Base-by-base conservation (phyloP, 2,888 invertebrate species). In the Drosophila quasianomalipes region DNA sequence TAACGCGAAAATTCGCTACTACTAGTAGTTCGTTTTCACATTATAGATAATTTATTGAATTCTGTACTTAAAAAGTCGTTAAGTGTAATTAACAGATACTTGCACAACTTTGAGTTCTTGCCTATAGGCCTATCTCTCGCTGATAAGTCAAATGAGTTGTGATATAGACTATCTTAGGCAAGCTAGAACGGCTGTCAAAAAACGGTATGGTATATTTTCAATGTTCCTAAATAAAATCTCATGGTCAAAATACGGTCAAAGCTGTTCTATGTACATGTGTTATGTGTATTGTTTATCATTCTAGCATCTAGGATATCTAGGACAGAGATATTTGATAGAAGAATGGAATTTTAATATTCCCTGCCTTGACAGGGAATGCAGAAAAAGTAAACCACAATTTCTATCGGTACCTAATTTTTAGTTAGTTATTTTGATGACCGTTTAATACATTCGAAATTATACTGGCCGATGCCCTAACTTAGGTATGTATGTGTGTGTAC, bases 31-130 rank as follows among this genome's bases (percentile, higher is more conserved):
- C 1, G 19, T 41, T n/a, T 41, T 52, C 22, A 14, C 4, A 31
- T 53, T 5, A 61, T n/a, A 51, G n/a, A 37, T 51, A 22, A 49
- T 22, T 37, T 41, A 33, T 16, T 14, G 26, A 52, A 53, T 37
- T 7, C 33, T 26, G 54, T 62, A 41, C 39, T 53, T 53, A 31
- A 41, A 53, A 53, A 53, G 41, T 53, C 62, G 26, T 62, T 53
- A 39, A 39, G 7, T 26, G 22, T 26, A 62, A 62, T 53, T 26
- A 26, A 62, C 39, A 31, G n/a, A 39, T 14, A 33, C n/a, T 33
- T 31, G 22, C 31, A 26, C 16, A 44, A 33, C 26, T 41, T 39
- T 33, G 10, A 44, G 37, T 12, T 52, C 2, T 30, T 7, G 19
- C 9, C 39, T 22, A 4, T 16, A 28, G 9, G 19, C 19, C 9